Percentiles rank a stretch among this genome's conserved stretches.
phyloP scores from a whole-genome alignment of 2,113 vertebrate species.

The Piaya cayana region DNA sequence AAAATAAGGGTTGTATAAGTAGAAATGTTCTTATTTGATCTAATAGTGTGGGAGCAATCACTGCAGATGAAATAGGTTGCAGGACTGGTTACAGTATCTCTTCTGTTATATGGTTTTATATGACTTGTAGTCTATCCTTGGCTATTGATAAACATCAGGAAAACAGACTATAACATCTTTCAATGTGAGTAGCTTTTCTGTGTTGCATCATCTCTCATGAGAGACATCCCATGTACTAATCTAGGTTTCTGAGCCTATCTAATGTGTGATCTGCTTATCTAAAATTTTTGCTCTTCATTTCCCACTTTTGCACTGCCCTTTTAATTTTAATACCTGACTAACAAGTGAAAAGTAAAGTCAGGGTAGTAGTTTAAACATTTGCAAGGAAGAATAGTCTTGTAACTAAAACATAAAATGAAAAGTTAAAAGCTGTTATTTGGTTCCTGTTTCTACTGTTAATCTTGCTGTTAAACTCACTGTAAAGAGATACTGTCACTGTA shows the following conservation, averaged over 20 bases:
- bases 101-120: neutral
- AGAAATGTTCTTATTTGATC: neutral
- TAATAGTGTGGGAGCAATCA: neutral
- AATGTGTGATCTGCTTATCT: neutral
- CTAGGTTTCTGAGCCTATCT: neutral
- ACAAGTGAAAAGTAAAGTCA: neutral
- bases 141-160: neutral
- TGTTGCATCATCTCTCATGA: neutral
- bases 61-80: neutral
- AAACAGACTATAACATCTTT: neutral
- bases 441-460: slow-evolving; percentile 4
- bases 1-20: neutral
- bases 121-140: neutral
- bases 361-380: neutral
- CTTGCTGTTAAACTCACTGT: neutral
- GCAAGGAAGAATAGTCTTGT: neutral
- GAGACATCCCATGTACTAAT: neutral
- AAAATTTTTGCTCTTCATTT: neutral
- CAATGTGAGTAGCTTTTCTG: neutral
- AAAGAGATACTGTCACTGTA: neutral
- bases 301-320: neutral
- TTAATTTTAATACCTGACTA: neutral
- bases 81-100: neutral
- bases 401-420: neutral
- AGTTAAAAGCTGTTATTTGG: neutral